Evolutionary conservation across 2,888 invertebrate genomes (phyloP).

Genomic region (Mylabris sibirica): DNA sequence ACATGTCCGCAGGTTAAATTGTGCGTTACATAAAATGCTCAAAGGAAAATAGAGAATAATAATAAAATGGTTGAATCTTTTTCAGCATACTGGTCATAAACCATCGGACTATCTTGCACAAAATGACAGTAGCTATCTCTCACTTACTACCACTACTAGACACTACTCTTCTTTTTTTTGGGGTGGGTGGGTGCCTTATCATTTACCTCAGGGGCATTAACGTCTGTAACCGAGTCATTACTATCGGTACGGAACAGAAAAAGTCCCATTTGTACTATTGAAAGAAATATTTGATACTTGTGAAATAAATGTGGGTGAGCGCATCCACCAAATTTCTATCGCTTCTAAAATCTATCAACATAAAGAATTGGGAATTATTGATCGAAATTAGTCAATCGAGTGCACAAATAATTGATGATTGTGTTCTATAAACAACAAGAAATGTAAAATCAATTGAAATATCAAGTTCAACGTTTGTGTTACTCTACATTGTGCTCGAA

Average conservation of each 20-base stretch:
- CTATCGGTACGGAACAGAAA: not conserved
- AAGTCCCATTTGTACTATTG: no score
- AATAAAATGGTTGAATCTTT: slow-evolving; percentile 39
- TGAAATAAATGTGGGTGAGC: not conserved
- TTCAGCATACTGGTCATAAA: slow-evolving; percentile 50
- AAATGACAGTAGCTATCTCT: slow-evolving; percentile 33
- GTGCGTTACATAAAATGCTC: slow-evolving; percentile 40
- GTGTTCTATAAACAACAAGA: no score
- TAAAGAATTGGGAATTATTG: no score
- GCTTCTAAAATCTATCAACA: no score
- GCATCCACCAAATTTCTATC: not conserved
- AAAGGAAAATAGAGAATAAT: not conserved
- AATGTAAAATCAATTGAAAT: no score
- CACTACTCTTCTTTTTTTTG: not conserved
- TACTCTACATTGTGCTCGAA: no score
- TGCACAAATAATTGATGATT: no score
- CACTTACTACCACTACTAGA: not conserved
- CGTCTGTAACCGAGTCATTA: not conserved
- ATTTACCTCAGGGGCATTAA: slow-evolving; percentile 3
- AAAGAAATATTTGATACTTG: not conserved
- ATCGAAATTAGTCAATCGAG: no score
- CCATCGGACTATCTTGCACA: slow-evolving; percentile 50
- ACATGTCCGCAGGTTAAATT: slow-evolving; percentile 49
- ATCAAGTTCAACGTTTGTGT: no score
- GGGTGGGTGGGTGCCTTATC: not conserved